phyloP scores from a whole-genome alignment of 2,113 vertebrate species.

The Cebus imitator region DNA sequence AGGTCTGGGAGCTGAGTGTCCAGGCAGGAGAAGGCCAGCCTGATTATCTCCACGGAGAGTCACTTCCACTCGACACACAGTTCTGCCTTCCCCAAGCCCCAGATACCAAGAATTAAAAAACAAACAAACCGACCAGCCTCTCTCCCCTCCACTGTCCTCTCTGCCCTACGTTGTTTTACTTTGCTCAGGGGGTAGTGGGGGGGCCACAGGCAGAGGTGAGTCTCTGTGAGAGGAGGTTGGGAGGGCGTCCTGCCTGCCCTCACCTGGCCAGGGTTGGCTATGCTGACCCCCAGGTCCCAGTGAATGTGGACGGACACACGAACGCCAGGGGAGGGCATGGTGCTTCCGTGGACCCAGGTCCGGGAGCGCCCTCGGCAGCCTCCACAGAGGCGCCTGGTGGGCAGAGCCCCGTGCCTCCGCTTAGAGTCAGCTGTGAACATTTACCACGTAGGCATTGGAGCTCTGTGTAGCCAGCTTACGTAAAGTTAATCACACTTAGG shows the following conservation, averaged over 20 bases:
- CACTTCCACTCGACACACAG: not conserved
- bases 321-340: not conserved
- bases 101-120: not conserved
- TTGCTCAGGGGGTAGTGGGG: not conserved
- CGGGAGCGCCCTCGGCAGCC: accelerated
- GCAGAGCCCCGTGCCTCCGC: not conserved
- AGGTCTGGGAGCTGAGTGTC: too few relatives aligned
- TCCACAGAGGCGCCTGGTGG: not conserved
- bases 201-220: not conserved
- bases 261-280: not conserved
- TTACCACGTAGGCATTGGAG: accelerated
- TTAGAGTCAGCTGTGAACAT: accelerated
- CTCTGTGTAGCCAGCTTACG: not conserved
- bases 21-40: not conserved
- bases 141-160: not conserved
- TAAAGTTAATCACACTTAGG: too few relatives aligned
- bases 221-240: too few relatives aligned
- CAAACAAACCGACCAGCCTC: not conserved
- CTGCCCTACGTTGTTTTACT: not conserved
- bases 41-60: not conserved
- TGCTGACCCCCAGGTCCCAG: not conserved
- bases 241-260: not conserved
- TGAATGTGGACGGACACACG: not conserved
- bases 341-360: too few relatives aligned
- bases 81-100: not conserved